These are phyloP conservation scores for Cyprinus carpio DNA, from an alignment of 2,113 vertebrate species.

Conservation along the genomic window DNA sequence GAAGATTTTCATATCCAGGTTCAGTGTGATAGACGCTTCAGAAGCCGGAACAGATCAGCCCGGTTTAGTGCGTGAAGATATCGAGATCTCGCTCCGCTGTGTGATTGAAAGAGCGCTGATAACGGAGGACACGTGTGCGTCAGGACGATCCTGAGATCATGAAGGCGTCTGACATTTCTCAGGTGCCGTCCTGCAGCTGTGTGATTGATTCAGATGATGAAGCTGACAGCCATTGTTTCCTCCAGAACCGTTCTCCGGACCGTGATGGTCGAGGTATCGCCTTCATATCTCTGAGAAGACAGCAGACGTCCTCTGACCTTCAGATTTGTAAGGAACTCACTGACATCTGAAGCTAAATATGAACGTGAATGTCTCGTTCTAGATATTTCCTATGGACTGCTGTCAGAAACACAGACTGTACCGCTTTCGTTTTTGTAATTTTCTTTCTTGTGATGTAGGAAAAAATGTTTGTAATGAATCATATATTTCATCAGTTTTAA, in stretches of 20 bases:
- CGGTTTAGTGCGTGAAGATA: too few relatives aligned
- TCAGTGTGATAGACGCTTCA: too few relatives aligned
- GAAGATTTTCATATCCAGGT: too few relatives aligned
- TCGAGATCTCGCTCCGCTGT: background rate
- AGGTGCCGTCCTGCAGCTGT: background rate
- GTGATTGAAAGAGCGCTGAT: background rate
- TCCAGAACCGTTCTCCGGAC: background rate
- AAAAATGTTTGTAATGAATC: too few relatives aligned
- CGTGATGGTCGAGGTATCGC: conserved; percentile 29
- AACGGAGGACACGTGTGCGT: background rate
- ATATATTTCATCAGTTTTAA: too few relatives aligned
- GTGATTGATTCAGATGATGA: conserved; percentile 39
- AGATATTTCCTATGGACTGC: conserved; percentile 10
- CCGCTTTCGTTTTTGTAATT: too few relatives aligned
- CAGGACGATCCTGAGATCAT: background rate
- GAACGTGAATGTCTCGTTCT: background rate
- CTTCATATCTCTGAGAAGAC: conserved; percentile 25
- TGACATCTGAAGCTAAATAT: background rate
- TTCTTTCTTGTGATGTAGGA: too few relatives aligned
- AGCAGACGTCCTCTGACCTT: conserved; percentile 26
- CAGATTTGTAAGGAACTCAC: conserved; percentile 36
- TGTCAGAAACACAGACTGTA: background rate
- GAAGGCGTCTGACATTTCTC: background rate
- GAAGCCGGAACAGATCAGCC: too few relatives aligned
- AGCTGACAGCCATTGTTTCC: conserved; percentile 48